Percentiles rank a stretch among this genome's conserved stretches.
Conservation (phyloP, 2,888 invertebrate species). For the Electrophaes corylata region DNA sequence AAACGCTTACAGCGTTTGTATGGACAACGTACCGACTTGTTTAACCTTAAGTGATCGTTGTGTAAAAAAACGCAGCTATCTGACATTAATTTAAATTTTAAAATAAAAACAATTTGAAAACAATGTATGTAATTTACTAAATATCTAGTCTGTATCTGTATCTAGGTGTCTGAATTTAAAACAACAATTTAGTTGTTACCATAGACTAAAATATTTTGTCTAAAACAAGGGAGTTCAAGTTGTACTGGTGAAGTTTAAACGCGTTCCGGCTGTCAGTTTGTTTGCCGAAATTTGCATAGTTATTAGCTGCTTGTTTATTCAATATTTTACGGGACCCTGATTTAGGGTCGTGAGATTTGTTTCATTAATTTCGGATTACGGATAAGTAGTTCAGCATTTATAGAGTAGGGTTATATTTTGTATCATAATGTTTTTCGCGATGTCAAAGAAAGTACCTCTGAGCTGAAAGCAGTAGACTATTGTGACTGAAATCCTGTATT, state of each 20-base stretch:
- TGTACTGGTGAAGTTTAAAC: slow-evolving; percentile 11
- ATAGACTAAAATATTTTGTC: neutral
- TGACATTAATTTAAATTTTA: too few relatives aligned
- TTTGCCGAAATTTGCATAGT: slow-evolving; percentile 72
- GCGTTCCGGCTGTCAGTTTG: slow-evolving; percentile 41
- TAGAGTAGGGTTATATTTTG: neutral
- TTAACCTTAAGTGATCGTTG: too few relatives aligned
- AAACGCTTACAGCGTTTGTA: too few relatives aligned
- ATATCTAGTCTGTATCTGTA: too few relatives aligned
- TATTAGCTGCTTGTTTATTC: slow-evolving; percentile 62
- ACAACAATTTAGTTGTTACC: too few relatives aligned
- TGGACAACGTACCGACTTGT: too few relatives aligned
- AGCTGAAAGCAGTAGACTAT: neutral
- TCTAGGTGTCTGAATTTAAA: too few relatives aligned
- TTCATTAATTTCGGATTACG: slow-evolving; percentile 31
- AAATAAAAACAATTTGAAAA: too few relatives aligned
- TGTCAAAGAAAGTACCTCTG: too few relatives aligned
- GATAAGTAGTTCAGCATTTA: slow-evolving; percentile 17
- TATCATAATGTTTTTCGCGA: neutral
- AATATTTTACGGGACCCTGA: slow-evolving; percentile 44
- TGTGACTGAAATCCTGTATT: neutral
- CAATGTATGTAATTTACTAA: too few relatives aligned
- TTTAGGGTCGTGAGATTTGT: slow-evolving; percentile 21
- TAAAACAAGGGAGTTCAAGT: slow-evolving; percentile 15
- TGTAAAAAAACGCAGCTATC: too few relatives aligned